Percentiles rank a stretch among this genome's conserved stretches.
phyloP scores from a whole-genome alignment of 2,797 vertebrate genomes.

The Melanotaenia pygmaea region DNA sequence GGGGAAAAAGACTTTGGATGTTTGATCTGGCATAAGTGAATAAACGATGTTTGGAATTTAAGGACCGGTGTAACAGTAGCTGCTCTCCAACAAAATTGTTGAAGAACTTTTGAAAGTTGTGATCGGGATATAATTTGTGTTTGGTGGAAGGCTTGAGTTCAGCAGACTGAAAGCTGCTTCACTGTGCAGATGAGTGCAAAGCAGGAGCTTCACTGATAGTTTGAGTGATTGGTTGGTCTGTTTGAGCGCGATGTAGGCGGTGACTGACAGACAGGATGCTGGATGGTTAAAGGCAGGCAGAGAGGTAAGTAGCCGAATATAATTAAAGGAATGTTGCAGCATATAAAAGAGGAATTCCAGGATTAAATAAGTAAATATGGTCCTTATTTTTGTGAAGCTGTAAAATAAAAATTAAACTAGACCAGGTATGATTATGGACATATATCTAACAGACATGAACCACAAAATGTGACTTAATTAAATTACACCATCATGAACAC shows the following conservation, averaged over 20 bases:
- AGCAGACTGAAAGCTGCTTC: not conserved
- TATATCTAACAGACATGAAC: no score
- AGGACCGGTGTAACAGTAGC: not conserved
- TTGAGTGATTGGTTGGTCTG: conserved; percentile 44
- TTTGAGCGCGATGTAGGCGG: conserved; percentile 40
- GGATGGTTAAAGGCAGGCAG: conserved; percentile 54
- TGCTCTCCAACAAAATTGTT: no score
- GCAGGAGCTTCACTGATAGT: conserved; percentile 21
- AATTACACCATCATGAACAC: not conserved
- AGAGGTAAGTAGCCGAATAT: conserved; percentile 19
- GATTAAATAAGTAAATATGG: not conserved
- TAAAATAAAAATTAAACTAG: not conserved
- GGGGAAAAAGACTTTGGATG: conserved; percentile 27
- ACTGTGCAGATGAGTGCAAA: conserved; percentile 10
- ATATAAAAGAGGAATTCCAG: conserved; percentile 15
- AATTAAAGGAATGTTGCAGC: not conserved
- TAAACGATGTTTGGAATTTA: conserved; percentile 60
- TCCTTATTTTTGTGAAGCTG: not conserved
- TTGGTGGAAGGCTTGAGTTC: not conserved
- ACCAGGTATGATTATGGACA: not conserved
- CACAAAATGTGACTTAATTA: not conserved
- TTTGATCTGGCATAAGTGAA: conserved; percentile 46
- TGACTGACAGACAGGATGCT: conserved; percentile 61
- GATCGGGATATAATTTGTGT: not conserved
- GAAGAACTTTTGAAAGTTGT: not conserved